A percentile compares a stretch with the other conserved stretches of the same genome.
Conservation (phyloP, 2,113 vertebrate species). For the Blennius ocellaris region DNA sequence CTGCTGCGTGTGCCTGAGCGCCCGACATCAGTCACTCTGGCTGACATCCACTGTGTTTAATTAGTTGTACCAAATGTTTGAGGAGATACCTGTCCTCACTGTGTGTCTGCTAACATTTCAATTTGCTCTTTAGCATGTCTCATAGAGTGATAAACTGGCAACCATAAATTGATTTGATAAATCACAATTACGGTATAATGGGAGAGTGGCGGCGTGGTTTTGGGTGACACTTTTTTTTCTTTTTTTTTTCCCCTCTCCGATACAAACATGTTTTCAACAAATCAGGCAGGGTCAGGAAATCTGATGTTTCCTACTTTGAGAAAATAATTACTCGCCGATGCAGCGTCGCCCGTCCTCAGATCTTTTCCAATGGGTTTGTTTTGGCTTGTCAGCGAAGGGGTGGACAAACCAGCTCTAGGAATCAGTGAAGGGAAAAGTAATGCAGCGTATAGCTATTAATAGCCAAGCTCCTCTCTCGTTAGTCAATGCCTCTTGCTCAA, state of each 20-base stretch:
- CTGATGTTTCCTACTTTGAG: constrained; percentile 9
- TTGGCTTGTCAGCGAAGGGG: constrained; percentile 43
- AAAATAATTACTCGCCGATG: constrained; percentile 18
- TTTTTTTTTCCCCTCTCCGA: neutral
- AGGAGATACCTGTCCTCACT: constrained; percentile 68
- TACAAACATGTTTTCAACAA: constrained; percentile 23
- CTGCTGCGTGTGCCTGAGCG: constrained; percentile 45
- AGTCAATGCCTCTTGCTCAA: constrained; percentile 68
- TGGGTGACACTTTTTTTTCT: neutral
- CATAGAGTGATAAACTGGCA: constrained; percentile 59
- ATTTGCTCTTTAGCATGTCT: constrained; percentile 68
- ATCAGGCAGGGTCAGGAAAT: constrained; percentile 35
- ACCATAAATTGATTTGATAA: constrained; percentile 72
- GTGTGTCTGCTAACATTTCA: constrained; percentile 67
- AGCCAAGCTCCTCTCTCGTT: constrained; percentile 64
- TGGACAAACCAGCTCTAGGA: constrained; percentile 54
- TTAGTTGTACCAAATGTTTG: constrained; percentile 75
- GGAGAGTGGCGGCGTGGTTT: constrained; percentile 2
- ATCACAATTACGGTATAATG: constrained; percentile 68
- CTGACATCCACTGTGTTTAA: constrained; percentile 66
- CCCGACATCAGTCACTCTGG: constrained; percentile 65
- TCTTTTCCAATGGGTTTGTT: constrained; percentile 23
- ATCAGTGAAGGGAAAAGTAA: constrained; percentile 59
- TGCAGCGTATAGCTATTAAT: constrained; percentile 59
- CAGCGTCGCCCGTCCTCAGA: constrained; percentile 12